Percentiles rank a stretch among this genome's conserved stretches.
Evolutionary conservation across 2,113 vertebrate species (phyloP).

Genomic region (Corydoras sp.): DNA sequence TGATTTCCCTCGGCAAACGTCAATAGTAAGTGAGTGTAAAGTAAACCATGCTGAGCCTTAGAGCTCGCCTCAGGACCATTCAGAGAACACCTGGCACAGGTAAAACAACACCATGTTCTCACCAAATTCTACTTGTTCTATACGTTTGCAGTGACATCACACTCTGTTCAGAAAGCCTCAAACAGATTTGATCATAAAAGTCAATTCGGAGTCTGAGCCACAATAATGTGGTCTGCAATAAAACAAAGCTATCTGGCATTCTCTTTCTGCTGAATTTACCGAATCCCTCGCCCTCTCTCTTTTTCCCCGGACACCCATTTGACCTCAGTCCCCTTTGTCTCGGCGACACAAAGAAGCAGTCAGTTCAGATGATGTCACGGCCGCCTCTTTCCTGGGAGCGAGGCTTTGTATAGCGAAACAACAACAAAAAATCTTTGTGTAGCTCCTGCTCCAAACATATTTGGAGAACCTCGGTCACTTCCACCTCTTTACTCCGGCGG

Average conservation of each 20-base stretch:
- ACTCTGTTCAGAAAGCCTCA: too few relatives aligned
- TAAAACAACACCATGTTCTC: constrained; percentile 8
- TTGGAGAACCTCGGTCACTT: constrained; percentile 55
- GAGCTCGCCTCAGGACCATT: constrained; percentile 1
- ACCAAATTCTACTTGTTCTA: not conserved
- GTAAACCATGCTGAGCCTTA: constrained; percentile 8
- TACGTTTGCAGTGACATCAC: constrained; percentile 15
- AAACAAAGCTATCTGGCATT: too few relatives aligned
- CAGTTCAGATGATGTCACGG: constrained; percentile 73
- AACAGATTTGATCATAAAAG: not conserved
- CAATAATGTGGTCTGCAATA: too few relatives aligned
- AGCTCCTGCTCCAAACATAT: constrained; percentile 62
- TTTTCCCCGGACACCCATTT: constrained; percentile 51
- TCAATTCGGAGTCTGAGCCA: not conserved
- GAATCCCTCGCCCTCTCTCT: not conserved
- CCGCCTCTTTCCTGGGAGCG: constrained; percentile 70
- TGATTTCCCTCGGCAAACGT: constrained; percentile 8
- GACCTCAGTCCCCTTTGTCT: constrained; percentile 68
- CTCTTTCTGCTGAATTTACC: too few relatives aligned
- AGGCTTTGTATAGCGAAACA: constrained; percentile 69
- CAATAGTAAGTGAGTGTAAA: constrained; percentile 27
- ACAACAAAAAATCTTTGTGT: constrained; percentile 76
- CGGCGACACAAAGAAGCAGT: constrained; percentile 65
- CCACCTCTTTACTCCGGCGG: constrained; percentile 60
- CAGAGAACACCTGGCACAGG: constrained; percentile 8